Conservation (phyloP, 2,888 invertebrate genomes). For the Lysandra bellargus region DNA sequence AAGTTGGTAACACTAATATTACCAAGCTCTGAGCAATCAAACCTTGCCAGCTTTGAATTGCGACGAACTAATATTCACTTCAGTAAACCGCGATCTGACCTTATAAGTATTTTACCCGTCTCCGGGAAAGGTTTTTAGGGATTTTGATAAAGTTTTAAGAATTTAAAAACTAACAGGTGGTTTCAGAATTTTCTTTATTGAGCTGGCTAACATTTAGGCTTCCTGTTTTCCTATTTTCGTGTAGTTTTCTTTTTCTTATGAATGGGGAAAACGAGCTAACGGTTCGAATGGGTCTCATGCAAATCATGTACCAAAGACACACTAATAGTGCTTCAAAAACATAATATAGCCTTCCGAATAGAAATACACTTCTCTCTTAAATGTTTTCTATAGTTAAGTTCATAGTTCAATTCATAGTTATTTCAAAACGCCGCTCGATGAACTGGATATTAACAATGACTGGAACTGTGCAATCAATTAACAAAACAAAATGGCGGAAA, state of each 20-base stretch:
- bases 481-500: constrained; percentile 13
- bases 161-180: no score
- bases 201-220: no score
- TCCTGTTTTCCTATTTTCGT: no score
- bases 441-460: background rate
- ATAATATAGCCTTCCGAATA: background rate
- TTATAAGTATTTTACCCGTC: background rate
- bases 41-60: constrained; percentile 2
- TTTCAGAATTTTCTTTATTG: no score
- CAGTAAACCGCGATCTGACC: background rate
- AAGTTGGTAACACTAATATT: no score
- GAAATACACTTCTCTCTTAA: background rate
- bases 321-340: no score
- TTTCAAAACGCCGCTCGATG: background rate
- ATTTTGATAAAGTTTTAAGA: no score
- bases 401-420: background rate
- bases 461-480: background rate
- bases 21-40: background rate
- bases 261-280: background rate
- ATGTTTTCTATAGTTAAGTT: background rate
- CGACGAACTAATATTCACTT: background rate
- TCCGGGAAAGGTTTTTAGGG: no score
- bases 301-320: no score
- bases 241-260: background rate
- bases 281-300: no score